A percentile compares a stretch with the other conserved stretches of the same genome.
Conservation (phyloP, 2,888 invertebrate genomes). For the Lysandra bellargus region DNA sequence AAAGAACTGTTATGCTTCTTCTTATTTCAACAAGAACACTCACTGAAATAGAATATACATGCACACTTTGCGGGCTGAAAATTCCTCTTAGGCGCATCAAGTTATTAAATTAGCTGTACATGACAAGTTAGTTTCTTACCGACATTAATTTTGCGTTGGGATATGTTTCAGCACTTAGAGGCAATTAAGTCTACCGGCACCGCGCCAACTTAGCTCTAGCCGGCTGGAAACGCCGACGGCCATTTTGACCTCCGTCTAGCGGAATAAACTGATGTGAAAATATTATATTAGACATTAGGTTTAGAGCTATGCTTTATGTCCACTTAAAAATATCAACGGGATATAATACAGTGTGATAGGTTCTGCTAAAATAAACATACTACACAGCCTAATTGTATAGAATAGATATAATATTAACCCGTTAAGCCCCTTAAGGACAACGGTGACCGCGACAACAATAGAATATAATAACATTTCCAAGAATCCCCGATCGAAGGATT, state of each 20-base stretch:
- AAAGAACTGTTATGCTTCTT: background rate
- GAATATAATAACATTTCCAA: too few relatives aligned
- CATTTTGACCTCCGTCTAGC: slow-evolving; percentile 13
- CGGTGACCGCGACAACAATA: too few relatives aligned
- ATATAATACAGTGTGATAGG: too few relatives aligned
- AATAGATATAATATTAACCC: too few relatives aligned
- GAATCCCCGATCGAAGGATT: too few relatives aligned
- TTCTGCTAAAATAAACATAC: too few relatives aligned
- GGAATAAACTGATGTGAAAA: slow-evolving; percentile 4
- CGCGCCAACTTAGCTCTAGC: slow-evolving; percentile 1
- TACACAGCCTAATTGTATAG: too few relatives aligned
- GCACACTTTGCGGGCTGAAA: background rate
- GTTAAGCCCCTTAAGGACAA: too few relatives aligned
- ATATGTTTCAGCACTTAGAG: slow-evolving; percentile 5
- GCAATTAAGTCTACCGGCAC: background rate
- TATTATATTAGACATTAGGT: background rate
- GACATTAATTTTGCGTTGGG: background rate
- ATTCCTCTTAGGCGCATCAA: background rate
- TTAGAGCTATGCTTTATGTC: too few relatives aligned
- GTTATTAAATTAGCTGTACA: background rate
- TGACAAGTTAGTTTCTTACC: slow-evolving; percentile 7
- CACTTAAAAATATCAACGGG: too few relatives aligned
- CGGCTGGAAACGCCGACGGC: background rate
- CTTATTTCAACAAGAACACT: too few relatives aligned
- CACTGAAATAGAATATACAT: too few relatives aligned